Conservation (phyloP, 2,797 vertebrate species). For the Trichosurus vulpecula region DNA sequence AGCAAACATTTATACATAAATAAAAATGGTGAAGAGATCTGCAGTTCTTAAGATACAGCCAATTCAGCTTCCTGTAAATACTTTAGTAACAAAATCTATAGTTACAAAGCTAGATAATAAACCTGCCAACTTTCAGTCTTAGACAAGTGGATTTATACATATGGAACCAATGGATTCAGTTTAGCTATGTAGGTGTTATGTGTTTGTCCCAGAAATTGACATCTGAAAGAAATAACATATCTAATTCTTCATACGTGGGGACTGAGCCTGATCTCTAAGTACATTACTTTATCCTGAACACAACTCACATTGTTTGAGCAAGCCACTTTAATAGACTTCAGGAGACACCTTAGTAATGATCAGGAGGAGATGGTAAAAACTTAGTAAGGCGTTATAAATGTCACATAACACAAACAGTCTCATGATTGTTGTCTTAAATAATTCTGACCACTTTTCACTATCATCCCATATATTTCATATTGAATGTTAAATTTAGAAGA, state of each 20-base stretch:
- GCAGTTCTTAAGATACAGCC: conserved; percentile 75
- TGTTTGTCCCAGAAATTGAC: conserved; percentile 73
- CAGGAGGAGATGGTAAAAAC: conserved; percentile 51
- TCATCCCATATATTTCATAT: conserved; percentile 66
- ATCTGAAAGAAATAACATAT: conserved; percentile 62
- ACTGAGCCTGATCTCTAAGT: conserved; percentile 60
- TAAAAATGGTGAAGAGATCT: conserved; percentile 77
- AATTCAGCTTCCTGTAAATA: conserved; percentile 79
- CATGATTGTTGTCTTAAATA: neutral
- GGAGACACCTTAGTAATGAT: conserved; percentile 59
- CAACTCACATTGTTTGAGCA: conserved; percentile 56
- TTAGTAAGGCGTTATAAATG: conserved; percentile 66
- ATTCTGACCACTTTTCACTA: neutral
- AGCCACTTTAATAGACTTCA: conserved; percentile 69
- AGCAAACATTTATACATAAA: conserved; percentile 83
- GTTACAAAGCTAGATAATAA: conserved; percentile 79
- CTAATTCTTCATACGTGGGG: conserved; percentile 50
- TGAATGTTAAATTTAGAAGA: neutral
- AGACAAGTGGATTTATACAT: conserved; percentile 73
- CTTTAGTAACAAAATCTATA: conserved; percentile 77
- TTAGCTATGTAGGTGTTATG: conserved; percentile 69
- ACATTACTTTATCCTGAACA: conserved; percentile 53
- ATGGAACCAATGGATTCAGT: conserved; percentile 76
- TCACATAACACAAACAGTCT: conserved; percentile 45
- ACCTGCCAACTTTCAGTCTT: conserved; percentile 74